Evolutionary conservation across 2,888 invertebrate species (phyloP), one percentile per base, ranked within the genome.

Genomic region (Ectemnius continuus): DNA sequence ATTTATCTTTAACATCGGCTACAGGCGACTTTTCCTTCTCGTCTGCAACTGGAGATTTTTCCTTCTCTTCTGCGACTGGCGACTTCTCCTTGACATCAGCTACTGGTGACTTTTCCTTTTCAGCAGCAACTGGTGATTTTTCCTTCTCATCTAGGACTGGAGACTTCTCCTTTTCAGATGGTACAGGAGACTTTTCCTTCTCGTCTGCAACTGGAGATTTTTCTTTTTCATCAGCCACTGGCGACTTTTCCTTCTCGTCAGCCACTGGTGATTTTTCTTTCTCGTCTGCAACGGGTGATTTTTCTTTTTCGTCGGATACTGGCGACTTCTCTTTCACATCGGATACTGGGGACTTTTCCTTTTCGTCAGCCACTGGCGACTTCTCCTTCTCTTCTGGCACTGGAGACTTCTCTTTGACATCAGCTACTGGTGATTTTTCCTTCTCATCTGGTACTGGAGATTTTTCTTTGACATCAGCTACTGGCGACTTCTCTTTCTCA

Each of bases 1-100:
- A 70, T 57, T 69, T 70, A 0, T 65, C 61, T 11, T 64, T 66
- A 14, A 75, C 76, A 1, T 36, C 36, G 1, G 8, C 4, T 16
- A 69, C 65, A 0, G 76, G 56, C 6, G 75, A 70, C 28, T 64
- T 75, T 8, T 75, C 66, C 28, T 66, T 70, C 5, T 70, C 73
- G 14, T 23, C 46, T 0, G n/a, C 46, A 62, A 36, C 28, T 6
- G 28, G 28, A 2, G 28, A 36, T 4, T 36, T 36, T 8, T 36
- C 28, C 3, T 48, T 79, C 28, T 62, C 74, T 1, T 14, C 18
- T 2, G 46, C 20, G n/a, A 11, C 11, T 1, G 36, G 36, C 8
- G 36, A 36, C 11, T 36, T 36, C 36, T 36, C 36, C 11, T 36
- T 36, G 1, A 11, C 36, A 36, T 36, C 36, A 8, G 36, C 1